Percentiles rank a stretch among this genome's conserved stretches.
Conservation (phyloP, 2,888 invertebrate species). For the Drosophila meridiana region DNA sequence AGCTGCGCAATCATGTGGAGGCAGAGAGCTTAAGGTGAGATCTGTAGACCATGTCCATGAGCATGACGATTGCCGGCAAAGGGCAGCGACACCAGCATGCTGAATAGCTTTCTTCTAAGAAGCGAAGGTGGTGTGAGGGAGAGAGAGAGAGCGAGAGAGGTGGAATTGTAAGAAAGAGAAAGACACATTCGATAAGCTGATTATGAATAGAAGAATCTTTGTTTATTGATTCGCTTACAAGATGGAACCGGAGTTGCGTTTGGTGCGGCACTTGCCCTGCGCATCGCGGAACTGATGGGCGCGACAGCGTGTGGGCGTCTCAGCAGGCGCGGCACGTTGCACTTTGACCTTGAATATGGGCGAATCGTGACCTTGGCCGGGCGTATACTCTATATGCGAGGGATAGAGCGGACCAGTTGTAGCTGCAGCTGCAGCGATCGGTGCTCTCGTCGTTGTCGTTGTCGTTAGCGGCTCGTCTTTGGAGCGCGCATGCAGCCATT, state of each 20-base stretch:
- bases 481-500: constrained; percentile 57
- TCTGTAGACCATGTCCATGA: constrained; percentile 52
- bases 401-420: constrained; percentile 15
- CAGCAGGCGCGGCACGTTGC: constrained; percentile 55
- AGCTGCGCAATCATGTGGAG: constrained; percentile 33
- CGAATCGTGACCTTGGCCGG: constrained; percentile 66
- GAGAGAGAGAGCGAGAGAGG: constrained; percentile 9
- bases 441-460: constrained; percentile 19
- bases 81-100: constrained; percentile 77
- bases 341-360: constrained; percentile 76
- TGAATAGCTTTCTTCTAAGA: constrained; percentile 72
- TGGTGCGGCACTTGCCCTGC: constrained; percentile 73
- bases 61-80: constrained; percentile 59
- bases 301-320: constrained; percentile 63
- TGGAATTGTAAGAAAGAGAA: constrained; percentile 3
- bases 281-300: constrained; percentile 73
- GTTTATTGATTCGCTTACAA: constrained; percentile 70
- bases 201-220: constrained; percentile 37
- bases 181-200: constrained; percentile 53
- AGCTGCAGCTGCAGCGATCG: constrained; percentile 2
- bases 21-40: constrained; percentile 37
- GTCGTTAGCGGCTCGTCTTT: constrained; percentile 60
- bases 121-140: constrained; percentile 13
- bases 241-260: constrained; percentile 70
- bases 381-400: constrained; percentile 59